Evolutionary conservation across 1,140 invertebrate species (phyloP).

Genomic region (Lutraria rhynchaena): DNA sequence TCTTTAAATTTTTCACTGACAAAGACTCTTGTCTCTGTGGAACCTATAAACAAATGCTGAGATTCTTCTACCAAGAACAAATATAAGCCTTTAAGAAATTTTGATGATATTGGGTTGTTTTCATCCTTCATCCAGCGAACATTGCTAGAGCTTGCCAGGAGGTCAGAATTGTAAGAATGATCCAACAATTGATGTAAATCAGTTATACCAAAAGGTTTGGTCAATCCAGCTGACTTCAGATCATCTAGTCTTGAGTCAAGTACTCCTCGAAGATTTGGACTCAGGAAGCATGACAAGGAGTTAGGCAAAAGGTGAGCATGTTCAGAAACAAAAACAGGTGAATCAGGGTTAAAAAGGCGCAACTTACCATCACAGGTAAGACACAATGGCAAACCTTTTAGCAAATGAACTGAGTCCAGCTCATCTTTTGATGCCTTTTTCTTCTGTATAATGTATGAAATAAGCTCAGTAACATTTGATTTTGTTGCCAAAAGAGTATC

Average conservation of each 20-base stretch:
- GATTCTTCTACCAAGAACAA: neutral
- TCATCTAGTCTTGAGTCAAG: neutral
- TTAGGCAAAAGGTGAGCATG: neutral
- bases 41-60: neutral
- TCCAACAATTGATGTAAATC: neutral
- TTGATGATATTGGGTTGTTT: neutral
- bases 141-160: neutral
- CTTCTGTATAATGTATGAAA: neutral
- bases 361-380: conserved; percentile 13
- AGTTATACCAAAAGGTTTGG: neutral
- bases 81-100: neutral
- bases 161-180: neutral
- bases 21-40: neutral
- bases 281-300: neutral
- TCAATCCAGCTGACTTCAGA: neutral
- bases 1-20: neutral
- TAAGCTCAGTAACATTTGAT: neutral
- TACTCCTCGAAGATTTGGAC: neutral
- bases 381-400: conserved; percentile 5
- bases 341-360: neutral
- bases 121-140: neutral
- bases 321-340: neutral
- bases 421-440: neutral
- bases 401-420: neutral
- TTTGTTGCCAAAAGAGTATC: neutral